Evolutionary conservation across 2,888 invertebrate species (phyloP).

Genomic region (Tineola bisselliella): DNA sequence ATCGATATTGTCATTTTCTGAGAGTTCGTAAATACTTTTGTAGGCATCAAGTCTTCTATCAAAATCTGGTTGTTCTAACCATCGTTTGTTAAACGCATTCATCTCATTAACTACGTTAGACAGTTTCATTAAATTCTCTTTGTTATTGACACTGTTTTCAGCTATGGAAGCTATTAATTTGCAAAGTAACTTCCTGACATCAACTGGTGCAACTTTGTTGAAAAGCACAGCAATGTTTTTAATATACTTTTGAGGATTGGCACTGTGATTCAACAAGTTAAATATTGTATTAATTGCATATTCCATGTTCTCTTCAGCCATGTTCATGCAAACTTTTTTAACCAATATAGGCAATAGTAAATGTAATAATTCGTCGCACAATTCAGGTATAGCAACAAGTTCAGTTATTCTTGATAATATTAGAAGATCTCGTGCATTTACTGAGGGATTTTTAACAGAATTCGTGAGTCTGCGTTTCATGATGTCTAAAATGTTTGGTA

Average conservation of each 20-base stretch:
- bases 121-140: conserved; percentile 56
- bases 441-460: conserved; percentile 63
- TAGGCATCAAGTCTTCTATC: conserved; percentile 83
- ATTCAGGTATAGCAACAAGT: conserved; percentile 73
- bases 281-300: conserved; percentile 77
- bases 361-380: conserved; percentile 75
- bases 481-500: conserved; percentile 74
- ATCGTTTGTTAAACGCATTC: conserved; percentile 87
- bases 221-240: conserved; percentile 78
- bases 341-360: conserved; percentile 77
- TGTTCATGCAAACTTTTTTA: conserved; percentile 68
- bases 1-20: conserved; percentile 61
- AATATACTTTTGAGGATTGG: conserved; percentile 72
- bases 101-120: conserved; percentile 71
- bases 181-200: conserved; percentile 75
- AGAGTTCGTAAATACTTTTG: conserved; percentile 69
- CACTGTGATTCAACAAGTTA: conserved; percentile 78
- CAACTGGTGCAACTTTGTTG: conserved; percentile 71
- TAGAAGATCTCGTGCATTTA: conserved; percentile 75
- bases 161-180: conserved; percentile 71
- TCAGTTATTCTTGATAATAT: conserved; percentile 82
- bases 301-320: conserved; percentile 74
- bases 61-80: conserved; percentile 96
- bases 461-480: conserved; percentile 73
- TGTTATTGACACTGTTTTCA: conserved; percentile 41